Evolutionary conservation across 2,888 invertebrate genomes (phyloP).

Genomic region (Drosophila mulleri): DNA sequence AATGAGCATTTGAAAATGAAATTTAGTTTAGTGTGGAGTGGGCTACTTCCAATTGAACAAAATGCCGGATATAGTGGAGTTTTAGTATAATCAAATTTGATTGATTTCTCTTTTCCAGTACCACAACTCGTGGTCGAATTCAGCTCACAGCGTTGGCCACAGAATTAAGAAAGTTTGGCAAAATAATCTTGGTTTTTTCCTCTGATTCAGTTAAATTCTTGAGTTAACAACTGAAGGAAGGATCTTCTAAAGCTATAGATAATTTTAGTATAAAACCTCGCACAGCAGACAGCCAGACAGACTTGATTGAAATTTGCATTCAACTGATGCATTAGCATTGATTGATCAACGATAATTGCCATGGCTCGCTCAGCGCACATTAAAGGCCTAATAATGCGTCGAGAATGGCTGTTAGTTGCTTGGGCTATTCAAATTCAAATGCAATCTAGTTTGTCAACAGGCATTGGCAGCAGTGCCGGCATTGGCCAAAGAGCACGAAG

Average conservation of each 20-base stretch:
- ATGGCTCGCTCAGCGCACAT: not conserved
- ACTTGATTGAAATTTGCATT: not conserved
- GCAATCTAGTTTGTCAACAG: constrained; percentile 43
- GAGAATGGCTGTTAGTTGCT: constrained; percentile 4
- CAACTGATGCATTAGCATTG: not conserved
- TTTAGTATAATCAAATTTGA: not conserved
- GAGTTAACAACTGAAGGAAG: no score
- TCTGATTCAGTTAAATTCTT: no score
- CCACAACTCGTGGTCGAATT: no score
- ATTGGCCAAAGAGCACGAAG: constrained; percentile 41
- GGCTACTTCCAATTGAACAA: rapidly evolving
- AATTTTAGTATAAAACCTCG: not conserved
- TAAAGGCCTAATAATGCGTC: constrained; percentile 1
- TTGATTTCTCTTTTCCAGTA: no score
- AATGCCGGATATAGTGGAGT: not conserved
- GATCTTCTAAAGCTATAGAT: no score
- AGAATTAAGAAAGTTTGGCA: no score
- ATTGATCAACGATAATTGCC: not conserved
- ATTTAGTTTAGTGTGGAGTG: not conserved
- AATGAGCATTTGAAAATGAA: not conserved
- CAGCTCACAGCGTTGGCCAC: no score
- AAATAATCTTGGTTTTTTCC: no score
- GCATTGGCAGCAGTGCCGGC: constrained; percentile 8
- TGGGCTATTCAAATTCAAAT: constrained; percentile 24
- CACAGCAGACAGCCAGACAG: not conserved